Evolutionary conservation across 2,113 vertebrate species (phyloP), one percentile per base, ranked within the genome.

Genomic region (Pachycephala philippinensis): DNA sequence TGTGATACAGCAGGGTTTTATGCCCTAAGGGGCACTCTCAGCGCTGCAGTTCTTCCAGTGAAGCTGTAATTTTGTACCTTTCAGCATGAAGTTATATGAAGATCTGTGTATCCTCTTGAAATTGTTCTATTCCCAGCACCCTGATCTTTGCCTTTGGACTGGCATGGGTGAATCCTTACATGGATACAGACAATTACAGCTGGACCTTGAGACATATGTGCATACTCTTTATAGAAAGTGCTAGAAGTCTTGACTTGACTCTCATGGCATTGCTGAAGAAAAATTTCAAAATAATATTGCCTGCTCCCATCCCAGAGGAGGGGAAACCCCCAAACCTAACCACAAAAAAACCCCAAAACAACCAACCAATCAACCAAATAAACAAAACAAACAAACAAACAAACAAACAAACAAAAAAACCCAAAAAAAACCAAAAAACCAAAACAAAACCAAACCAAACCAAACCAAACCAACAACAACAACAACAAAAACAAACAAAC

Each of bases 1-100:
- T 53, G 89, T 84, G 77, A 76, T 96, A 12, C 70, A 94, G 45
- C n/a, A 61, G 64, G 60, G 85, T 26, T 94, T 90, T 89, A 87
- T 90, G 59, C 68, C 87, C 85, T 64, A 74, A 95, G 84, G 65
- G 63, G 45, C 49, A 78, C 66, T 79, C 17, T 33, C 44, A 54
- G 33, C 3, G 2, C 54, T 59, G 40, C 27, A 18, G 54, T 28
- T 91, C 89, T 97, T 91, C 63, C 92, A 92, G 35, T 10, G n/a
- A 57, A 89, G 63, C 44, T 65, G 59, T 39, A 78, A 81, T 95
- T 95, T 87, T 87, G 31, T 68, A 85, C 45, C 52, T 92, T 92
- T 85, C 44, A 83, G 47, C 17, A 76, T 22, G n/a, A 84, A 89
- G 53, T 70, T 56, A 57, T 60, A 47, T 11, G 20, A 31, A 42